Base-by-base conservation (phyloP, 2,888 invertebrate genomes). In the Hetaerina titia region DNA sequence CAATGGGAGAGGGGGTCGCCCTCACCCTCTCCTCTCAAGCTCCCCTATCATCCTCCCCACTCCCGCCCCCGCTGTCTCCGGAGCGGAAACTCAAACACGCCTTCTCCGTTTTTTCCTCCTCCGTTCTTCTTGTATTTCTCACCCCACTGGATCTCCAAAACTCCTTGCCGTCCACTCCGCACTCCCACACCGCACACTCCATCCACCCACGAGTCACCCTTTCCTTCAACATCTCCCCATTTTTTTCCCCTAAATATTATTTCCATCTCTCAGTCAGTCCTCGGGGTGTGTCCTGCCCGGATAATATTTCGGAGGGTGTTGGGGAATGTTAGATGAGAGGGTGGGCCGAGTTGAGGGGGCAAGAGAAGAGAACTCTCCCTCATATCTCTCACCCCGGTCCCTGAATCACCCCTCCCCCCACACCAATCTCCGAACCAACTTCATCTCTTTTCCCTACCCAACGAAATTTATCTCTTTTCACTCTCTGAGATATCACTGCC, bases 401-500 rank as follows among this genome's bases (percentile, higher is more conserved):
- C 45, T 4, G 45, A 45, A 45, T 45, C 45, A 45, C 45, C 45
- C 45, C 45, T 45, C 45, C 45, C 45, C 45, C 45, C 45, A 45
- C 45, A 45, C 45, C 45, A 45, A 45, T n/a, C n/a, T n/a, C 81
- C 69, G 69, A 15, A 8, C 22, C 69, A 22, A 69, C 69, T 69
- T 69, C 17, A 69, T 69, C 17, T 69, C 69, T 69, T 69, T 19
- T 22, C 81, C 11, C 17, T 60, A 17, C 81, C n/a, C 31, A 13
- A 81, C n/a, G 31, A 31, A 81, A 81, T 81, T 81, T 81, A 81
- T 81, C 25, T 81, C 25, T 81, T 81, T 81, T 81, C 81, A 81
- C 81, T 81, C 81, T 31, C 81, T 81, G 81, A 81, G 81, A 81
- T 81, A 81, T 81, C 81, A 81, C 81, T 81, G 31, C 25, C 69